Base-by-base conservation (phyloP, 2,888 invertebrate genomes). In the Coelopa pilipes region DNA sequence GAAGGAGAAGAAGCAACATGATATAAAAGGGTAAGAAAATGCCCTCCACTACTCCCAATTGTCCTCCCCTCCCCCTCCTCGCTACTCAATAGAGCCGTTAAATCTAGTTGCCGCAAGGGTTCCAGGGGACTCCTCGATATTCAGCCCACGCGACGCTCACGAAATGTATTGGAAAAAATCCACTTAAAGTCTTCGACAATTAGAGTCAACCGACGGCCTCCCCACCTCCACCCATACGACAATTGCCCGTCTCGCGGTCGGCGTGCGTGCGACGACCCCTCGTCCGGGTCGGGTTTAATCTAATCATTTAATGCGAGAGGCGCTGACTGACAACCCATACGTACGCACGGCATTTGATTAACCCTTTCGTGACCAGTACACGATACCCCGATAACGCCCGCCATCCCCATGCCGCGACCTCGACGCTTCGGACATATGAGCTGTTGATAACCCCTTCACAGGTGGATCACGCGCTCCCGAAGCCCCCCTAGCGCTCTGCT, bases 391-490 rank as follows among this genome's bases (percentile, higher is more conserved):
- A 17, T 21, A 19, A 9, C 45, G 34, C 62, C 62, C 21, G 19
- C 45, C n/a, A 53, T 53, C 15, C 17, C 46, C 50, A 49, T 49
- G 0, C 62, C 21, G 13, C 5, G 62, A 63, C 46, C 65, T 21
- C 55, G 17, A 19, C 50, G n/a, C 60, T 47, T n/a, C n/a, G n/a
- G n/a, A n/a, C 24, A 17, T 49, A 53, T 69, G 82, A n/a, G n/a
- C n/a, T 83, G 84, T 84, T 85, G 85, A 85, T 85, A 84, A 85
- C 85, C 85, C 85, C 82, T 84, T 57, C 59, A 60, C 47, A 67
- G 72, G 72, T 72, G 66, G 59, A 72, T 55, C 69, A 60, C 34
- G 65, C 53, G 63, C 65, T 70, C 19, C 13, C 50, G 15, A 5
- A 17, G 21, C 15, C 24, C 10, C 53, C 4, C 7, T 2, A 34